Conservation (phyloP, 2,888 invertebrate genomes). For the Patella caerulea region DNA sequence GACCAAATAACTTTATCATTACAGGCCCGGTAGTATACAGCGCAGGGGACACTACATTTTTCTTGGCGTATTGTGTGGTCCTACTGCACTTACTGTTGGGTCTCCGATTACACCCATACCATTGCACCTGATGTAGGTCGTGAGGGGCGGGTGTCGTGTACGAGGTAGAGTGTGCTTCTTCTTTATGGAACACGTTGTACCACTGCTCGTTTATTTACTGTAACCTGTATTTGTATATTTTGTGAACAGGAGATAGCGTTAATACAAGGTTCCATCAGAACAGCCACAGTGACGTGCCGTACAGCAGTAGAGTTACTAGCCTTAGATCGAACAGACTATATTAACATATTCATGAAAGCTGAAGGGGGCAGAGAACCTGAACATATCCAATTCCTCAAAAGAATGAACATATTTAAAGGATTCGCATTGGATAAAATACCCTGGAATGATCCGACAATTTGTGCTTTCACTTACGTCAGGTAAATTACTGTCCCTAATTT, state of each 20-base stretch:
- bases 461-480: conserved; percentile 69
- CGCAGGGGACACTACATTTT: too few species aligned
- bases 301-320: conserved; percentile 77
- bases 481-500: conserved; percentile 28
- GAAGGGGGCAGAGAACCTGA: conserved; percentile 66
- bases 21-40: too few species aligned
- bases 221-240: too few species aligned
- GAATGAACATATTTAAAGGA: conserved; percentile 54
- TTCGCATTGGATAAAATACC: conserved; percentile 68
- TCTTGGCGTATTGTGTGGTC: too few species aligned
- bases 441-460: conserved; percentile 64
- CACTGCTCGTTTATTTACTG: too few species aligned
- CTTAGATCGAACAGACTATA: conserved; percentile 77
- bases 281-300: conserved; percentile 68
- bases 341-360: conserved; percentile 73
- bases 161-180: too few species aligned
- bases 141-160: too few species aligned
- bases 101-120: too few species aligned
- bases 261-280: conserved; percentile 66
- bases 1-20: too few species aligned
- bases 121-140: too few species aligned
- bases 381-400: conserved; percentile 65
- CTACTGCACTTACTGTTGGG: too few species aligned
- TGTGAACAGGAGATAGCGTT: conserved; percentile 65
- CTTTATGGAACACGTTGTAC: too few species aligned